Evolutionary conservation across 2,113 vertebrate species (phyloP).

Genomic region (Clinocottus analis): DNA sequence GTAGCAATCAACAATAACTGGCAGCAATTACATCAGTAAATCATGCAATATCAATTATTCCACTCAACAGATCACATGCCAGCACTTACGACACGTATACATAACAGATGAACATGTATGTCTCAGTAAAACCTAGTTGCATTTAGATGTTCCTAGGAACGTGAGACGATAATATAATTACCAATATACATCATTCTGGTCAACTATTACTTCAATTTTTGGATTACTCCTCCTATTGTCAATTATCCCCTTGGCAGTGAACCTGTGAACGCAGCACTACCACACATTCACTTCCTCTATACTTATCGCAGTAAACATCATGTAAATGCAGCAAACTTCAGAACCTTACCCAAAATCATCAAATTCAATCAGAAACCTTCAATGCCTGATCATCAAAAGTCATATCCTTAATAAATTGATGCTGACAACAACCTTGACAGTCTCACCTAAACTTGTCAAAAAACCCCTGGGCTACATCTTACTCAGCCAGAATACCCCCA

Average conservation of each 20-base stretch:
- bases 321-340: background rate
- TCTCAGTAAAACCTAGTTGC: background rate
- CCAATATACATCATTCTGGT: background rate
- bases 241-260: background rate
- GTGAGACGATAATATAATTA: background rate
- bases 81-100: constrained; percentile 1
- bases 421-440: no score
- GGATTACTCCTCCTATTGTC: background rate
- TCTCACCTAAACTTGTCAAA: background rate
- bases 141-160: background rate
- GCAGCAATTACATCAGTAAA: constrained; percentile 62
- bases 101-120: background rate
- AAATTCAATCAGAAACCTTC: no score
- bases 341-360: background rate
- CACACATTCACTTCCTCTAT: background rate
- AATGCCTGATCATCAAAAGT: no score
- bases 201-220: background rate
- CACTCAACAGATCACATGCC: constrained; percentile 36
- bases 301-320: background rate
- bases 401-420: no score
- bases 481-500: background rate
- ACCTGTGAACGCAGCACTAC: background rate
- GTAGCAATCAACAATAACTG: constrained; percentile 59
- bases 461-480: background rate
- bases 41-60: constrained; percentile 69